Evolutionary conservation across 2,797 vertebrate genomes (phyloP).

Genomic region (Bufotes viridis): DNA sequence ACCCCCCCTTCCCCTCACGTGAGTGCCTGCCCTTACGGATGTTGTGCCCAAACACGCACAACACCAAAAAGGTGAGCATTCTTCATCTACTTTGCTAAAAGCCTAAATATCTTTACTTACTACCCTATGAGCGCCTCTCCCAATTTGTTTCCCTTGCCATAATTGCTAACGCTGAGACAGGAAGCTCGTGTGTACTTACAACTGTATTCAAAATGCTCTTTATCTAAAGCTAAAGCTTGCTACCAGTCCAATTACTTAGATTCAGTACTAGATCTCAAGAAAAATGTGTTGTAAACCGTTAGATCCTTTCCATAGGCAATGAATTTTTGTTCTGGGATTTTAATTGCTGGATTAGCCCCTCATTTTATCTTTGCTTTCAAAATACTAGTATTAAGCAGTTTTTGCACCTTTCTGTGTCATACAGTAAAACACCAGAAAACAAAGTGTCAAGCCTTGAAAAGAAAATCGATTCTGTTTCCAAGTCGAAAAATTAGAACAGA

Average conservation of each 20-base stretch:
- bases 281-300: background rate
- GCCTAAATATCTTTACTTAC: too few relatives aligned
- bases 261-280: background rate
- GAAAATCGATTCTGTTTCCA: background rate
- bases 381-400: background rate
- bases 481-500: background rate
- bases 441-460: background rate
- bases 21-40: too few relatives aligned
- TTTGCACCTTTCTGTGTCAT: background rate
- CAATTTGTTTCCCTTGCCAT: too few relatives aligned
- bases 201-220: background rate
- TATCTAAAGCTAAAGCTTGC: background rate
- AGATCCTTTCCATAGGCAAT: background rate
- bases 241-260: background rate
- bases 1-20: too few relatives aligned
- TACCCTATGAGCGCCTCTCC: too few relatives aligned
- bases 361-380: background rate
- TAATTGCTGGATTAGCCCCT: background rate
- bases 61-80: too few relatives aligned
- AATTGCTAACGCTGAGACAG: background rate
- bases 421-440: background rate
- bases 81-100: too few relatives aligned
- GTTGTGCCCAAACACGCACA: too few relatives aligned
- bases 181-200: background rate
- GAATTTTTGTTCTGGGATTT: background rate